A percentile compares a stretch with the other conserved stretches of the same genome.
Evolutionary conservation across 2,888 invertebrate species (phyloP).

Genomic region (Zele albiditarsus): DNA sequence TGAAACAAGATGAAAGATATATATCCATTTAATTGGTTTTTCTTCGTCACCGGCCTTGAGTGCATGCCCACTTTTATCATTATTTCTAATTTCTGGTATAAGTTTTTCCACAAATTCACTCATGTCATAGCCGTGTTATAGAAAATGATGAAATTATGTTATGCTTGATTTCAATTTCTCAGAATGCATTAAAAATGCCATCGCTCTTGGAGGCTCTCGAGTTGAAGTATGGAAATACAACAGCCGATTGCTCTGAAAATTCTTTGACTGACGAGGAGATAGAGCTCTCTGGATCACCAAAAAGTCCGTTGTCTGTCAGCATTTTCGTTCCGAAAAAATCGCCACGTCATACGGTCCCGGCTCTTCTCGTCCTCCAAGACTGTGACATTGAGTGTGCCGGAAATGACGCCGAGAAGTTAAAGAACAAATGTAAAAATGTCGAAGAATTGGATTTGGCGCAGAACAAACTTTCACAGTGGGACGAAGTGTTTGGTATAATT

Average conservation of each 20-base stretch:
- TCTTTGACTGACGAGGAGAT: constrained; percentile 75
- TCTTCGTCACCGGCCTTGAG: constrained; percentile 32
- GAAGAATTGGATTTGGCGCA: constrained; percentile 95
- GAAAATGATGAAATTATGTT: neutral
- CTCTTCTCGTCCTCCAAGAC: constrained; percentile 90
- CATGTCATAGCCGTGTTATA: neutral
- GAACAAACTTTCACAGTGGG: constrained; percentile 91
- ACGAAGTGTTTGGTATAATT: constrained; percentile 90
- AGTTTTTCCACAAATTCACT: neutral
- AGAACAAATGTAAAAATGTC: constrained; percentile 90
- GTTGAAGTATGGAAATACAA: constrained; percentile 83
- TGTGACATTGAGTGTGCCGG: constrained; percentile 94
- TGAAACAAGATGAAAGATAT: constrained; percentile 60
- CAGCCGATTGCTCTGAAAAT: constrained; percentile 76
- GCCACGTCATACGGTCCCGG: constrained; percentile 84
- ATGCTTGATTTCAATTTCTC: constrained; percentile 33
- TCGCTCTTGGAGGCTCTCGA: constrained; percentile 92
- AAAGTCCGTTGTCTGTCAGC: constrained; percentile 82
- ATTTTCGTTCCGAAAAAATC: constrained; percentile 91
- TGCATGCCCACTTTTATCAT: constrained; percentile 28
- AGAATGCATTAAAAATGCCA: constrained; percentile 79
- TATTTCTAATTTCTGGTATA: constrained; percentile 28
- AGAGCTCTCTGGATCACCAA: constrained; percentile 71
- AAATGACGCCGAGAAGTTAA: constrained; percentile 82
- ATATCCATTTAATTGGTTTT: constrained; percentile 42